Evolutionary conservation across 2,888 invertebrate genomes (phyloP).

Genomic region (Eupsilia transversa): DNA sequence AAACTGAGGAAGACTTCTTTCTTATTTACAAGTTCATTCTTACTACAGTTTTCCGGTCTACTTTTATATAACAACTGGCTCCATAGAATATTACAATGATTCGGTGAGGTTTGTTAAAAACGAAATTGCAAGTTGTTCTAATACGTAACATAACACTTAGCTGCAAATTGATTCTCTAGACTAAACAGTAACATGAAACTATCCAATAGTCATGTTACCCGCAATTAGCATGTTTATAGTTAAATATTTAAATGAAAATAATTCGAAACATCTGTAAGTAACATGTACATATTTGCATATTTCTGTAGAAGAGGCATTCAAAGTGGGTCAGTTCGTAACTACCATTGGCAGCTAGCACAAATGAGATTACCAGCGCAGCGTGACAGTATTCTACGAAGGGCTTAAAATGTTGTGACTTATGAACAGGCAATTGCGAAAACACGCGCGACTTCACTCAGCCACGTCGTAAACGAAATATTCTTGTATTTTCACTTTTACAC

Average conservation of each 20-base stretch:
- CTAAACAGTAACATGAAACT: conserved; percentile 58
- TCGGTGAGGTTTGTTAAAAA: conserved; percentile 42
- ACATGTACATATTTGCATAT: conserved; percentile 42
- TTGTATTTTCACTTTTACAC: conserved; percentile 82
- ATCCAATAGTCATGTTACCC: conserved; percentile 36
- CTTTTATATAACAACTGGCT: conserved; percentile 35
- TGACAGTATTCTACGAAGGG: conserved; percentile 66
- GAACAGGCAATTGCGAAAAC: conserved; percentile 69
- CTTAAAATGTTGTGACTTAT: conserved; percentile 62
- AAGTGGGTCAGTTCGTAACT: conserved; percentile 67
- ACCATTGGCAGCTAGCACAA: conserved; percentile 63
- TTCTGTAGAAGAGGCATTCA: conserved; percentile 57
- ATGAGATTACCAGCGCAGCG: conserved; percentile 62
- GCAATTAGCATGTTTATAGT: conserved; percentile 26
- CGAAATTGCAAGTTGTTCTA: conserved; percentile 47
- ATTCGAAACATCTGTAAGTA: conserved; percentile 33
- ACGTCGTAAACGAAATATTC: conserved; percentile 75
- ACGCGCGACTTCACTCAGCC: conserved; percentile 57
- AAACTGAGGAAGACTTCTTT: conserved; percentile 69
- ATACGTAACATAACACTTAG: conserved; percentile 19
- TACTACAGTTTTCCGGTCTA: conserved; percentile 54
- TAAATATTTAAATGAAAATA: conserved; percentile 23
- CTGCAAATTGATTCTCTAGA: conserved; percentile 30
- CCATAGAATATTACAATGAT: conserved; percentile 15
- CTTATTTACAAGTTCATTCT: conserved; percentile 63